phyloP scores from a whole-genome alignment of 2,888 invertebrate species.

The Cecidostiba fungosa region DNA sequence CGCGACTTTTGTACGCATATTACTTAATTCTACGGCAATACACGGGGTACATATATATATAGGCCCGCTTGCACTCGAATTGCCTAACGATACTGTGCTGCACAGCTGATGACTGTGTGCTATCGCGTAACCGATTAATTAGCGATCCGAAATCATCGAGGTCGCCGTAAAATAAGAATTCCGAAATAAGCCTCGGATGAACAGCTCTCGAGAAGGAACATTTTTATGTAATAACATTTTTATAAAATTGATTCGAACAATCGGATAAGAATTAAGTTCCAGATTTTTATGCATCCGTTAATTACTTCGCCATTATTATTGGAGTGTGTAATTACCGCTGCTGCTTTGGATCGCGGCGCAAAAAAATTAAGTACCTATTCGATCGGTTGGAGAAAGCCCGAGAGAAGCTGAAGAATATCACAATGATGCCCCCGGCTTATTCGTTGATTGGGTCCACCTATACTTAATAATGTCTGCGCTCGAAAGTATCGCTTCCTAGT shows the following conservation, averaged over 20 bases:
- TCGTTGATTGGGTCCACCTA: no score
- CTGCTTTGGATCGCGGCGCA: not conserved
- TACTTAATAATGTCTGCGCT: not conserved
- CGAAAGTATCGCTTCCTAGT: not conserved
- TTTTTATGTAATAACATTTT: no score
- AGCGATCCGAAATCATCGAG: not conserved
- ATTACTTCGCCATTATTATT: not conserved
- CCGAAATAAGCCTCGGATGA: no score
- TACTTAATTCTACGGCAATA: not conserved
- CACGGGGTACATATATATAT: no score
- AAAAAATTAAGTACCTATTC: not conserved
- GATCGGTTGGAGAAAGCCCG: not conserved
- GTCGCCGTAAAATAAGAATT: not conserved
- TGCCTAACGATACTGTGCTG: not conserved
- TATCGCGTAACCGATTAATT: slow-evolving; percentile 1
- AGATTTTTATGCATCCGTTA: not conserved
- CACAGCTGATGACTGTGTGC: not conserved
- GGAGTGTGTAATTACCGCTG: not conserved
- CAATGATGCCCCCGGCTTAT: not conserved
- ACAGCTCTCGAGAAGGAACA: no score
- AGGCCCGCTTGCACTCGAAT: not conserved
- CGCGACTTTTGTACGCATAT: not conserved
- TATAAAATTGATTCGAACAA: not conserved
- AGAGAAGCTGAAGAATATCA: not conserved
- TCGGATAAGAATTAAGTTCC: not conserved